phyloP scores from a whole-genome alignment of 2,797 vertebrate genomes.

The Botia kubotai region DNA sequence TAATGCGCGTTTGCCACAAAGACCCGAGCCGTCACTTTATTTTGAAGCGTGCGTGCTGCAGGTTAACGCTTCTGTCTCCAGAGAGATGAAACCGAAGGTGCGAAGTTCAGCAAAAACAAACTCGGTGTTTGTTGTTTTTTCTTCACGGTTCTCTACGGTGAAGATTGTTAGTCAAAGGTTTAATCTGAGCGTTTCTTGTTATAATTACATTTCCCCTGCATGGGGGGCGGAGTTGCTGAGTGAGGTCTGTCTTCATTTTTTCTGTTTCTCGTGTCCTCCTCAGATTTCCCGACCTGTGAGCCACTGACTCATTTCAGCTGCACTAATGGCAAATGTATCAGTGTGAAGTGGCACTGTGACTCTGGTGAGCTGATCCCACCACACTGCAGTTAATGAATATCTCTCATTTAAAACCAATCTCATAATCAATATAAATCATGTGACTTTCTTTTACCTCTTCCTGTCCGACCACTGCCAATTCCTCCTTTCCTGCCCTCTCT shows the following conservation, averaged over 20 bases:
- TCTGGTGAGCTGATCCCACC: slow-evolving; percentile 76
- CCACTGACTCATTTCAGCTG: slow-evolving; percentile 85
- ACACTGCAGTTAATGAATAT: not conserved
- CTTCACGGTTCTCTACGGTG: not conserved
- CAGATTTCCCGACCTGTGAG: slow-evolving; percentile 87
- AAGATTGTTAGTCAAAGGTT: slow-evolving; percentile 16
- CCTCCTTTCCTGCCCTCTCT: not conserved
- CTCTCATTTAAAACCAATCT: no score
- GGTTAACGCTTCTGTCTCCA: slow-evolving; percentile 15
- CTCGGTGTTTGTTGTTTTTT: not conserved
- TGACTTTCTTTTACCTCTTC: not conserved
- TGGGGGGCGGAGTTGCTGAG: no score
- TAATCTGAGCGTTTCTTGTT: slow-evolving; percentile 20
- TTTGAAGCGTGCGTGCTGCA: not conserved
- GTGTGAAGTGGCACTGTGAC: slow-evolving; percentile 87
- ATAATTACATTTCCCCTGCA: not conserved
- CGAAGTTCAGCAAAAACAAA: slow-evolving; percentile 17
- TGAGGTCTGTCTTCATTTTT: no score
- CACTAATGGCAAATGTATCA: slow-evolving; percentile 85
- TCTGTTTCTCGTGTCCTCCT: slow-evolving; percentile 47
- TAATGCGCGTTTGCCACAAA: slow-evolving; percentile 13
- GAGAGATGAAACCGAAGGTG: slow-evolving; percentile 16
- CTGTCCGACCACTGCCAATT: not conserved
- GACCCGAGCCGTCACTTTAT: not conserved
- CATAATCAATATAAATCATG: not conserved